Base-by-base conservation (phyloP, 1,140 invertebrate species). In the Microplitis mediator region DNA sequence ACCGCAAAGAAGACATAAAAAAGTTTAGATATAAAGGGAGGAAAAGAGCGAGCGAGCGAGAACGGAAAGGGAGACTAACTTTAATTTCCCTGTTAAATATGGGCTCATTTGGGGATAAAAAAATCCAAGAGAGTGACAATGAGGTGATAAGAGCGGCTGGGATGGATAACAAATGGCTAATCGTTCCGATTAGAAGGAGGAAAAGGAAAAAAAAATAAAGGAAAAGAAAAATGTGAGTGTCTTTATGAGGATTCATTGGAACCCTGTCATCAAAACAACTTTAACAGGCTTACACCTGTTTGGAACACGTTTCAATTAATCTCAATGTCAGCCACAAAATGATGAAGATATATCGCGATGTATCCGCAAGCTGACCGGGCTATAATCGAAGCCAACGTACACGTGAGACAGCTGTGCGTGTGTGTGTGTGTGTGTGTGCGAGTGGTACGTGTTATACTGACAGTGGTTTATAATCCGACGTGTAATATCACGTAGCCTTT, bases 1-100 rank as follows among this genome's bases (percentile, higher is more conserved):
- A 16, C 13, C 52, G 9, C 16, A 4, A 23, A 23, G 23, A 23
- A 16, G 23, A 58, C 16, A 16, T 54, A 58, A 58, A 58, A 58
- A 23, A 58, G 3, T 31, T 16, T 77, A 14, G 45, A 13, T 31
- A 52, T 83, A 84, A 84, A 84, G 80, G 74, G 64, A 51, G 73
- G 74, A 75, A 80, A 67, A 77, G 76, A 72, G 61, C 63, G 58
- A 64, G 56, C 74, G 76, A 78, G 76, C 74, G 34, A 23, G 2
- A 23, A 23, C 23, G 68, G 61, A 32, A 61, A 67, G 39, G 70
- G 13, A 14, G 16, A 54, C 51, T 14, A 54, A 11, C 13, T 54
- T 54, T 54, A 9, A 54, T 54, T 54, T 54, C 51, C 51, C 51
- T 54, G 51, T 54, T 14, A 54, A 54, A 54, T 54, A 11, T n/a